Evolutionary conservation across 2,888 invertebrate species (phyloP).

Genomic region (Papilio demoleus): DNA sequence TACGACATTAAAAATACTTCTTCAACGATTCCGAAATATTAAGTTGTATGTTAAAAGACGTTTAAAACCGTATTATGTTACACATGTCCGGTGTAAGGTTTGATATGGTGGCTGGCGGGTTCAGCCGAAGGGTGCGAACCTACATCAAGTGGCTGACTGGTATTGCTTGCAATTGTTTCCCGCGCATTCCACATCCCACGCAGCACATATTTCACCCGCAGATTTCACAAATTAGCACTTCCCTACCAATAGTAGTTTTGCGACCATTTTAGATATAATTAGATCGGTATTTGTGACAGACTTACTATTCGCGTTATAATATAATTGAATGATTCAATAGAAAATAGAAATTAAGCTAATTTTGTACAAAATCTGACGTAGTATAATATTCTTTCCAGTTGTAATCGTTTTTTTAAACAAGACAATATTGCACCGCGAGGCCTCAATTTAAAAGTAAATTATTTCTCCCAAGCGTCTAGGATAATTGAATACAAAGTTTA

Average conservation of each 20-base stretch:
- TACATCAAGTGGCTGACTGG: constrained; percentile 82
- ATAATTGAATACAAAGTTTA: constrained; percentile 50
- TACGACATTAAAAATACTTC: neutral
- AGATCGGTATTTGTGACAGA: constrained; percentile 20
- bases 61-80: neutral
- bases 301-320: neutral
- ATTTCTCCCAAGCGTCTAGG: constrained; percentile 19
- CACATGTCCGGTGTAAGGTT: constrained; percentile 45
- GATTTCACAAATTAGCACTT: constrained; percentile 77
- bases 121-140: constrained; percentile 61
- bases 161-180: constrained; percentile 80
- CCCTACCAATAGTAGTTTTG: constrained; percentile 56
- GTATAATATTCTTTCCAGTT: neutral
- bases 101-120: constrained; percentile 53
- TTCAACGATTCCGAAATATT: neutral
- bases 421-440: neutral
- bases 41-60: neutral
- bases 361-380: neutral
- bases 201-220: constrained; percentile 73
- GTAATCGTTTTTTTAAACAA: neutral
- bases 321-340: no score
- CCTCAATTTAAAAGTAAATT: constrained; percentile 15
- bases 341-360: neutral
- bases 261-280: constrained; percentile 21
- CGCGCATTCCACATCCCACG: constrained; percentile 72